These are phyloP conservation scores for Hypotaenidia okinawae DNA, from an alignment of 2,797 vertebrate species.

Conservation along the genomic window DNA sequence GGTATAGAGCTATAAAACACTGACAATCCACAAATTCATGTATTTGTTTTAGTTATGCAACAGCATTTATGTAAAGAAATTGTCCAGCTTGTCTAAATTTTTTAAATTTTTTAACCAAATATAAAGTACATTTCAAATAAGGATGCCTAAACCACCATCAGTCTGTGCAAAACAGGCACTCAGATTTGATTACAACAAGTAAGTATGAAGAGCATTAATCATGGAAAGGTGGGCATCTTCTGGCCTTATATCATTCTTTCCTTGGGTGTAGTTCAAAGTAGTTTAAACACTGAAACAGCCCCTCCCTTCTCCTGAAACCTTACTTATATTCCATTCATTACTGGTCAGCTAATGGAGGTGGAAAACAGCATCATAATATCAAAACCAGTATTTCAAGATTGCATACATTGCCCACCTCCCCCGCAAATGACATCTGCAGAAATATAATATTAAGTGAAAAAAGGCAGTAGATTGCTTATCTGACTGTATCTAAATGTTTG, in stretches of 20 bases:
- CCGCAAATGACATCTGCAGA: background rate
- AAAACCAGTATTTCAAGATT: background rate
- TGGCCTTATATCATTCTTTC: background rate
- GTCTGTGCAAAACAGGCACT: background rate
- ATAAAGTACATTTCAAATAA: background rate
- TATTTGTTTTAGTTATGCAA: background rate
- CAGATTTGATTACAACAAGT: background rate
- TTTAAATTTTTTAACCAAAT: background rate
- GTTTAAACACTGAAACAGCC: background rate
- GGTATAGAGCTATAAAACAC: background rate
- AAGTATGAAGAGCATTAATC: background rate
- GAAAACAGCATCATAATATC: background rate
- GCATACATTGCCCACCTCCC: background rate
- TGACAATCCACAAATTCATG: background rate
- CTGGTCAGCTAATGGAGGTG: background rate
- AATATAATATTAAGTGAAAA: background rate
- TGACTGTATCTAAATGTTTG: background rate
- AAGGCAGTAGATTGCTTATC: background rate
- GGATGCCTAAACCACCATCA: background rate
- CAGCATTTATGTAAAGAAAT: background rate
- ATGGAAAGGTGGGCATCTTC: background rate
- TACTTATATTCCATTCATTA: background rate
- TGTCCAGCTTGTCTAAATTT: background rate
- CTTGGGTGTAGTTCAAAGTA: background rate
- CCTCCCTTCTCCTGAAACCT: background rate